Evolutionary conservation across 2,113 vertebrate genomes (phyloP), one percentile per base, ranked within the genome.

Genomic region (Puntigrus tetrazona): DNA sequence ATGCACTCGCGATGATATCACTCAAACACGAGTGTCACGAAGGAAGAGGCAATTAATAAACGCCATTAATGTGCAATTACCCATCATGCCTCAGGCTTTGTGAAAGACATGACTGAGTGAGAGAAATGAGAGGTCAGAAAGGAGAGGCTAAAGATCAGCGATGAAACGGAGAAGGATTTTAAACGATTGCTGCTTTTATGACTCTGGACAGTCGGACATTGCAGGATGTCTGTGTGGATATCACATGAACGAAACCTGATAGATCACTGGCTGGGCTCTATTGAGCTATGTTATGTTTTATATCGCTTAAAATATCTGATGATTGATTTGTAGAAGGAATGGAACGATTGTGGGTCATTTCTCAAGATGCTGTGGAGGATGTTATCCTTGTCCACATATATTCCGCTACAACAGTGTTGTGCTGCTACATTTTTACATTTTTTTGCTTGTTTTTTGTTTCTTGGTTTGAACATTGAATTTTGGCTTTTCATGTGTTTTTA

Each of bases 21-120:
- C 87, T 93, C 91, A 92, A 81, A 67, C 59, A 45, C 43, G 1
- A 5, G 89, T 91, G 90, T 91, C 89, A 88, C 47, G 86, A 87
- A 92, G 86, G 89, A 92, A 89, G 85, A 85, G 74, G 74, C 87
- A 90, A 89, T 93, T 92, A 91, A 94, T 94, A 93, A 93, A 93
- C 93, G 92, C 88, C 91, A 90, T 92, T 94, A 93, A 94, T 92
- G 92, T 91, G 82, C 78, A 87, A 92, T 94, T 90, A 92, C 89
- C 90, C 88, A 90, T 87, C 91, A 83, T 90, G 86, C 61, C 87
- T 84, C 86, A 88, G 88, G 89, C 89, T 88, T 90, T 87, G 90
- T 92, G 89, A 92, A 91, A 85, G 89, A 89, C 76, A 88, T 47
- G 81, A 36, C 73, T 77, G 84, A 84, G 88, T 90, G 91, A 85